Evolutionary conservation across 2,113 vertebrate genomes (phyloP), one percentile per base, ranked within the genome.

Genomic region (Gadus chalcogrammus): DNA sequence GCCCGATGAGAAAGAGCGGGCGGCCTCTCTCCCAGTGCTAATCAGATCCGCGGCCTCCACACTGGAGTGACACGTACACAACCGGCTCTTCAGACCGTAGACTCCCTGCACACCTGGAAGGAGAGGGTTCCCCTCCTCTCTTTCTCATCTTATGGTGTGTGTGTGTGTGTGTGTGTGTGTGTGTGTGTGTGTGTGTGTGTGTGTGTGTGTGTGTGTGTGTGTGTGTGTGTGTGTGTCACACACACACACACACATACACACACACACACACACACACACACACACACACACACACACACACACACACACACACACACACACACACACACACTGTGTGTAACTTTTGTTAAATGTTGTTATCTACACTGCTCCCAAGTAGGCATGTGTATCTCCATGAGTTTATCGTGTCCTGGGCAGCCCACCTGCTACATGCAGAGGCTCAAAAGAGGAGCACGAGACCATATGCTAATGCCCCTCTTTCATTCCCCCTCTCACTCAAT

Each of bases 401-500:
- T 80, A 85, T 87, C 84, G 82, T 78, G 78, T 83, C 82, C 72
- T 59, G 58, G 35, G 74, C 73, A 79, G 80, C 65, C 78, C 68
- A 72, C 67, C 73, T 59, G 78, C 82, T 88, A 84, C 81, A 87
- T 82, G 65, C 68, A 11, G 73, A 77, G 81, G 88, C 79, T 77
- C 71, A 84, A 81, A 83, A 72, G 69, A 69, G 78, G 82, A 85
- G 79, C 86, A 77, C 68, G 79, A 72, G 75, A 82, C 86, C 82
- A 84, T 88, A 90, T 89, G 88, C 72, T 84, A 90, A 89, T 90
- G 68, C 52, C 64, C 64, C 69, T 76, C 77, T 85, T 82, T 88
- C 77, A 78, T 75, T 74, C 27, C 15, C 61, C 9, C 67, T 18
- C 69, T 79, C 78, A 83, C 84, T 88, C 85, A 78, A 82, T 79